These are phyloP conservation scores for Phrynocephalus guinanensis DNA, from an alignment of 2,797 vertebrate genomes.

Conservation along the genomic window DNA sequence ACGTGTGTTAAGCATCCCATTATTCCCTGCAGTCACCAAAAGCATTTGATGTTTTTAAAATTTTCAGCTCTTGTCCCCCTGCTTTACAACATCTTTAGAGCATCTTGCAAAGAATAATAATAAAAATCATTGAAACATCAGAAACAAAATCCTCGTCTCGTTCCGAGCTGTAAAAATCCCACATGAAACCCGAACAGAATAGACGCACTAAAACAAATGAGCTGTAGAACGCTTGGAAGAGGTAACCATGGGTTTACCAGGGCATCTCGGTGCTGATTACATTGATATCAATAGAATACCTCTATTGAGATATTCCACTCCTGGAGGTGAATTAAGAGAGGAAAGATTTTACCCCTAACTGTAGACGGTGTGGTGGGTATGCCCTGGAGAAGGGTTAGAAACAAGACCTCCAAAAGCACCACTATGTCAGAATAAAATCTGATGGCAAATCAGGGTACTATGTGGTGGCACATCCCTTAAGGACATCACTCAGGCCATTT, in stretches of 20 bases:
- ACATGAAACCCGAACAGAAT: not conserved
- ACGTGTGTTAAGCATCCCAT: not conserved
- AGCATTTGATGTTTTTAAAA: not conserved
- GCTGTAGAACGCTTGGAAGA: not conserved
- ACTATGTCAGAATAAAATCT: not conserved
- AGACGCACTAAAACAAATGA: not conserved
- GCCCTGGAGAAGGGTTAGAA: not conserved
- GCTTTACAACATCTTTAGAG: not conserved
- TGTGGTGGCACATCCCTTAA: not conserved
- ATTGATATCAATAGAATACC: not conserved
- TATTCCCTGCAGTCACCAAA: not conserved
- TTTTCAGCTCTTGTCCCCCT: not conserved
- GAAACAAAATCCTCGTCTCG: not conserved
- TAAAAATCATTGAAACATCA: not conserved
- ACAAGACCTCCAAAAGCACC: not conserved
- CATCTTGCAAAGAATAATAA: not conserved
- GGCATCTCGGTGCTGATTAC: not conserved
- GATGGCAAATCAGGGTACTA: not conserved
- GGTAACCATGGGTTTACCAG: not conserved
- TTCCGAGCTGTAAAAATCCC: not conserved
- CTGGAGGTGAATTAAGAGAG: no score
- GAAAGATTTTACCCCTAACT: no score
- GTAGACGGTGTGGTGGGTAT: not conserved
- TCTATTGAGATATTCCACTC: not conserved
- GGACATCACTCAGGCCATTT: no score